Percentiles rank a stretch among this genome's conserved stretches.
These are phyloP conservation scores for Danaus chrysippus DNA, from an alignment of 2,888 invertebrate genomes.

Conservation along the genomic window DNA sequence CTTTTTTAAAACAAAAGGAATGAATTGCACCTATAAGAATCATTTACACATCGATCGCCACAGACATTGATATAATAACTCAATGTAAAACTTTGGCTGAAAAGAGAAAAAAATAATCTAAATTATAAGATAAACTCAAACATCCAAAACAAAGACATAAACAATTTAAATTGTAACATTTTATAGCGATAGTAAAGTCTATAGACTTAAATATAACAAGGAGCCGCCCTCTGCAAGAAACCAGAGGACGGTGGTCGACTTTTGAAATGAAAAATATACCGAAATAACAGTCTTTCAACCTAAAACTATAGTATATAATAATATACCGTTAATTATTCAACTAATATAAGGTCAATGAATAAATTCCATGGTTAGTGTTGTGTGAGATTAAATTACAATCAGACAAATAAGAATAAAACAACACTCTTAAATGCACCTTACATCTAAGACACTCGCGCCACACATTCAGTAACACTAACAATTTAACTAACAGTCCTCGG, in stretches of 20 bases:
- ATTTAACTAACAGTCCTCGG: conserved; percentile 13
- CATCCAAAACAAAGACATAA: conserved; percentile 68
- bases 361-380: not conserved
- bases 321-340: not conserved
- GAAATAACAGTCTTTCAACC: conserved; percentile 7
- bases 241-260: not conserved
- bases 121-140: conserved; percentile 57
- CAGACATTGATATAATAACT: conserved; percentile 19
- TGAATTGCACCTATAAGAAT: conserved; percentile 30
- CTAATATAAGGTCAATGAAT: conserved; percentile 1
- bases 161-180: conserved; percentile 68
- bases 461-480: conserved; percentile 2
- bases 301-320: not conserved
- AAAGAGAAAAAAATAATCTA: conserved; percentile 40
- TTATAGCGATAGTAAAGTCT: conserved; percentile 38
- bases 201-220: too few relatives aligned
- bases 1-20: conserved; percentile 35
- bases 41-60: conserved; percentile 8
- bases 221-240: not conserved
- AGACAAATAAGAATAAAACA: not conserved
- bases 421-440: conserved; percentile 18
- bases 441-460: conserved; percentile 3
- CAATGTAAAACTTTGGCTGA: conserved; percentile 56
- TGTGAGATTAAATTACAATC: conserved; percentile 4
- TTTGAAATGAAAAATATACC: conserved; percentile 5